These are phyloP conservation scores for Branchipolynoe longqiensis DNA, from an alignment of 2,888 invertebrate species.

Conservation along the genomic window DNA sequence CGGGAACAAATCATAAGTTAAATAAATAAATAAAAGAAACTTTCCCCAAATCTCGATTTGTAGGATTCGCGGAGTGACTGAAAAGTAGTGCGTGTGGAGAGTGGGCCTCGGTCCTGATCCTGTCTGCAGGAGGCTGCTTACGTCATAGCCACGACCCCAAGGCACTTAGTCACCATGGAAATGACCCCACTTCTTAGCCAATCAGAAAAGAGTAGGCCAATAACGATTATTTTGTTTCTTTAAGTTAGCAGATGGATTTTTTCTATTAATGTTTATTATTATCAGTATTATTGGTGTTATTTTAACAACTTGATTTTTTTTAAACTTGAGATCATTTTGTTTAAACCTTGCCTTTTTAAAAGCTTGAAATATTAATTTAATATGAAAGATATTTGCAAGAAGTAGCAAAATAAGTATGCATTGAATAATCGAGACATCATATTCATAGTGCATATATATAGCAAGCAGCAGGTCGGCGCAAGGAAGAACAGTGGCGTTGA, in stretches of 20 bases:
- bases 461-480: too few relatives aligned
- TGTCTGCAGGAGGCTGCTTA: constrained; percentile 4
- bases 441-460: too few relatives aligned
- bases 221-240: neutral
- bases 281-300: too few relatives aligned
- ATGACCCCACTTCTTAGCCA: constrained; percentile 10
- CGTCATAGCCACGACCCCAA: constrained; percentile 27
- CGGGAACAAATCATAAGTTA: too few relatives aligned
- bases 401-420: neutral
- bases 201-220: constrained; percentile 19
- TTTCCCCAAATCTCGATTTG: neutral
- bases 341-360: too few relatives aligned
- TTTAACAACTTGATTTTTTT: neutral
- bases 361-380: too few relatives aligned
- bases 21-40: constrained; percentile 13
- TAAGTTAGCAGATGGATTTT: neutral
- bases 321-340: too few relatives aligned
- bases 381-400: neutral
- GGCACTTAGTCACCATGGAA: constrained; percentile 52
- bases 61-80: neutral
- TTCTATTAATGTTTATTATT: neutral
- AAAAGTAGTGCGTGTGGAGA: constrained; percentile 25
- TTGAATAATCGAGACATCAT: neutral
- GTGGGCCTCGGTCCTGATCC: neutral
- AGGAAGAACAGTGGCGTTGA: too few relatives aligned